Evolutionary conservation across 1,140 invertebrate genomes (phyloP).

Genomic region (Philopotamus ludificatus): DNA sequence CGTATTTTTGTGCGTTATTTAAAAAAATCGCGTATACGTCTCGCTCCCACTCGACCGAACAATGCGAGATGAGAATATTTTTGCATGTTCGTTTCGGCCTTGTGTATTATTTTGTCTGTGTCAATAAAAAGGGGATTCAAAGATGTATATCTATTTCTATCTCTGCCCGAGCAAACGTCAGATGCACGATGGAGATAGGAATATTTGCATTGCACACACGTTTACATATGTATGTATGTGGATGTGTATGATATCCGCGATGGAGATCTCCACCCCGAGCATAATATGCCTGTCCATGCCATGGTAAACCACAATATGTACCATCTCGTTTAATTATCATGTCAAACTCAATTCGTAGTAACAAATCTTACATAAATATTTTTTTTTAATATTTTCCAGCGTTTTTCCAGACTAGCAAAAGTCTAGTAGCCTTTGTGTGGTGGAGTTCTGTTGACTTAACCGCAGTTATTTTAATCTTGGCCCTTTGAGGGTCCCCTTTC

Average conservation of each 20-base stretch:
- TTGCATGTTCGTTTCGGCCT: conserved; percentile 13
- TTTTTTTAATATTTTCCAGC: not conserved
- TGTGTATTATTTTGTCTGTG: conserved; percentile 29
- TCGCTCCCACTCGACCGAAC: conserved; percentile 15
- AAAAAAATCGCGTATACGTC: conserved; percentile 8
- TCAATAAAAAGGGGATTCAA: conserved; percentile 33
- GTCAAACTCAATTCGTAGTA: too few species aligned
- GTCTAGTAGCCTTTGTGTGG: not conserved
- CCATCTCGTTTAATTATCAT: too few species aligned
- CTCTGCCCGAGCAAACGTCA: conserved; percentile 5
- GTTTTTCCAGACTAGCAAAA: not conserved
- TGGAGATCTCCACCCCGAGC: not conserved
- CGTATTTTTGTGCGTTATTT: too few species aligned
- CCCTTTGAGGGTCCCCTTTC: conserved; percentile 4
- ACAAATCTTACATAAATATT: too few species aligned
- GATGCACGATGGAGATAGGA: conserved; percentile 1
- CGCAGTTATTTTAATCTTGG: conserved; percentile 16
- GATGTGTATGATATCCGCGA: not conserved
- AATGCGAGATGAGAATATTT: conserved; percentile 21
- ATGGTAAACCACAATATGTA: too few species aligned
- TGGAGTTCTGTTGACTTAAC: not conserved
- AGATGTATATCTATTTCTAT: conserved; percentile 18
- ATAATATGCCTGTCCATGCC: too few species aligned
- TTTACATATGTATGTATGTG: conserved; percentile 7
- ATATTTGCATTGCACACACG: conserved; percentile 1